phyloP scores from a whole-genome alignment of 2,888 invertebrate genomes.

The Agrochola lota region DNA sequence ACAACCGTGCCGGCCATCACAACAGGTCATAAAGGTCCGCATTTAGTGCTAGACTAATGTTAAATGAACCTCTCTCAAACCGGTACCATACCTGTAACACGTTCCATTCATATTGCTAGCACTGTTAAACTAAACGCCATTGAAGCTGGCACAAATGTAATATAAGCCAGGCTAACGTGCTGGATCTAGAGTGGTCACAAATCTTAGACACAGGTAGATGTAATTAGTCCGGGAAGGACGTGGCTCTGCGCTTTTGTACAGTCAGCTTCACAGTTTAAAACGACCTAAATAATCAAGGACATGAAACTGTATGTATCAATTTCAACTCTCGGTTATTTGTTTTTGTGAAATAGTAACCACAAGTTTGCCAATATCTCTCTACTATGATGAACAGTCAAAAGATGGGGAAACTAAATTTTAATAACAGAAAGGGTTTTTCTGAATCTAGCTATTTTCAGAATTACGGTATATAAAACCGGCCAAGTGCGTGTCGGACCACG shows the following conservation, averaged over 20 bases:
- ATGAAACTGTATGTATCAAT: background rate
- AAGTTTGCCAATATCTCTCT: background rate
- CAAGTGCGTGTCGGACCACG: no score
- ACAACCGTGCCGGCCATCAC: background rate
- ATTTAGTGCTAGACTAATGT: background rate
- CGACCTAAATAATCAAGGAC: background rate
- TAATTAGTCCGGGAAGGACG: conserved; percentile 30
- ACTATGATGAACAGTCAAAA: background rate
- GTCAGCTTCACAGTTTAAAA: background rate
- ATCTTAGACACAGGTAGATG: conserved; percentile 39
- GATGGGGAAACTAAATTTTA: background rate
- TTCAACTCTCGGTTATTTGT: no score
- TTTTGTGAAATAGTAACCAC: background rate
- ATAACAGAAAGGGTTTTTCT: background rate
- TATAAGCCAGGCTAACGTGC: background rate
- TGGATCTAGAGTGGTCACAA: conserved; percentile 29
- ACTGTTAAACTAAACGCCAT: background rate
- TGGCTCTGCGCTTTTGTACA: conserved; percentile 14
- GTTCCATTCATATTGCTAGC: conserved; percentile 20
- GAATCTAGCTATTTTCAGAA: background rate
- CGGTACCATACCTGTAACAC: background rate
- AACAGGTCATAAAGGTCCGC: background rate
- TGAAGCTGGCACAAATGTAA: conserved; percentile 19
- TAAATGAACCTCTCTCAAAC: background rate
- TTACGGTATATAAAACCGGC: background rate